Percentiles rank a stretch among this genome's conserved stretches.
These are phyloP conservation scores for Pipistrellus pygmaeus DNA, from an alignment of 2,797 vertebrate genomes.

Conservation along the genomic window DNA sequence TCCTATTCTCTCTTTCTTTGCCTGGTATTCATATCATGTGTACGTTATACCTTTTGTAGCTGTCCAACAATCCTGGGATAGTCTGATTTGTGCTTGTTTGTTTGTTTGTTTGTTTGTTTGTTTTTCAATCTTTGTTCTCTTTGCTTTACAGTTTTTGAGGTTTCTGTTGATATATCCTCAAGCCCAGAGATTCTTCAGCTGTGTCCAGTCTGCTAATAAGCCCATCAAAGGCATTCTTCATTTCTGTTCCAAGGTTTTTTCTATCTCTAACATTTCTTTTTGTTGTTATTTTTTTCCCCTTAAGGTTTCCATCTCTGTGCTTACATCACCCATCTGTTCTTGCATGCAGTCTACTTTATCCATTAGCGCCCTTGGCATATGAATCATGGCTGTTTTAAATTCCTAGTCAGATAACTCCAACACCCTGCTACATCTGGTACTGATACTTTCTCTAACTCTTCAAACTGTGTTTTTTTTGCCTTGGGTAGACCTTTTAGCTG, in stretches of 20 bases:
- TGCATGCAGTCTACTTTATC: neutral
- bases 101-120: neutral
- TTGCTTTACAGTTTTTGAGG: neutral
- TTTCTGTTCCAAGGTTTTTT: neutral
- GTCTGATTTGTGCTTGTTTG: neutral
- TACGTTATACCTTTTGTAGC: neutral
- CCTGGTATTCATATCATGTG: neutral
- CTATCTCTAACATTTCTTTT: neutral
- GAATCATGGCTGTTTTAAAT: slow-evolving; percentile 58
- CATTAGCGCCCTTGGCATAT: neutral
- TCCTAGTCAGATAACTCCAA: slow-evolving; percentile 26
- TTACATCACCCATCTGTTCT: slow-evolving; percentile 50
- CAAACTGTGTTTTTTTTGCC: slow-evolving; percentile 1
- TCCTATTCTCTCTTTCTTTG: neutral
- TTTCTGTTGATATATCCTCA: neutral
- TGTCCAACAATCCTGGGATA: neutral
- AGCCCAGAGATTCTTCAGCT: neutral
- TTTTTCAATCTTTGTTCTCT: neutral
- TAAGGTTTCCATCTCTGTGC: slow-evolving; percentile 28
- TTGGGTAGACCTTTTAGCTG: neutral
- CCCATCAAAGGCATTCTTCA: neutral
- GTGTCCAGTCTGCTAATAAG: neutral
- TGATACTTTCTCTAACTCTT: slow-evolving; percentile 2
- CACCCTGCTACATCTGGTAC: neutral
- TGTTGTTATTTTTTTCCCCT: neutral